phyloP scores from a whole-genome alignment of 2,113 vertebrate species.

The Irena cyanogastra region DNA sequence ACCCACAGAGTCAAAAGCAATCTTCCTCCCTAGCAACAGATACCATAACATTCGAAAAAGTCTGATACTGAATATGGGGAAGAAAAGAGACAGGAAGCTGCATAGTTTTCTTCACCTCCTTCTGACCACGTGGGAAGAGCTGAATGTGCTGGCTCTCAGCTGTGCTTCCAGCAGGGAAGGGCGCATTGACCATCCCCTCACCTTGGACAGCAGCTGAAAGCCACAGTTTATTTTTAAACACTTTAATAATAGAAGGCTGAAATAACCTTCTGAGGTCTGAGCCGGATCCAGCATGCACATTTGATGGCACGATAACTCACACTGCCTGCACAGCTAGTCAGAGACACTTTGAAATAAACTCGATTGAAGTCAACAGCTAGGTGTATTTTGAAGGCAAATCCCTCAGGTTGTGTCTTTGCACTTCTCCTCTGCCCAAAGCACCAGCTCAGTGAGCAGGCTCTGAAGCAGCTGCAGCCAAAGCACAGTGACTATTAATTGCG shows the following conservation, averaged over 20 bases:
- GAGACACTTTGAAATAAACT: background rate
- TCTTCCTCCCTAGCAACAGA: background rate
- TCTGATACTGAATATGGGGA: background rate
- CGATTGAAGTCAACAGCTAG: background rate
- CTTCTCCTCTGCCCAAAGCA: background rate
- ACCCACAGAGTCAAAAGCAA: background rate
- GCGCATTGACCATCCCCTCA: background rate
- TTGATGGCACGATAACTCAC: background rate
- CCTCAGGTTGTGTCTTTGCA: background rate
- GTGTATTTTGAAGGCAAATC: background rate
- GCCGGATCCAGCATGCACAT: background rate
- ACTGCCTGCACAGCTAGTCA: background rate
- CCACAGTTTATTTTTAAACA: constrained; percentile 19
- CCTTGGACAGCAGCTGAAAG: constrained; percentile 7
- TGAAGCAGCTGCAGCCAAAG: background rate
- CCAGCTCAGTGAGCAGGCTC: background rate
- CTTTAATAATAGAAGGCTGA: constrained; percentile 34
- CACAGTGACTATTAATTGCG: background rate
- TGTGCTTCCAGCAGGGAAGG: background rate
- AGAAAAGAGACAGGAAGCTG: background rate
- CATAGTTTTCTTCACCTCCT: background rate
- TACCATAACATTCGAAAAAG: background rate
- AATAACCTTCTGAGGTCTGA: constrained; percentile 13
- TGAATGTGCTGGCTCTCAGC: background rate
- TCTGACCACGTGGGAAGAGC: background rate